Percentiles rank a stretch among this genome's conserved stretches.
These are phyloP conservation scores for Oreochromis spilurus DNA, from an alignment of 2,113 vertebrate species.

Conservation along the genomic window DNA sequence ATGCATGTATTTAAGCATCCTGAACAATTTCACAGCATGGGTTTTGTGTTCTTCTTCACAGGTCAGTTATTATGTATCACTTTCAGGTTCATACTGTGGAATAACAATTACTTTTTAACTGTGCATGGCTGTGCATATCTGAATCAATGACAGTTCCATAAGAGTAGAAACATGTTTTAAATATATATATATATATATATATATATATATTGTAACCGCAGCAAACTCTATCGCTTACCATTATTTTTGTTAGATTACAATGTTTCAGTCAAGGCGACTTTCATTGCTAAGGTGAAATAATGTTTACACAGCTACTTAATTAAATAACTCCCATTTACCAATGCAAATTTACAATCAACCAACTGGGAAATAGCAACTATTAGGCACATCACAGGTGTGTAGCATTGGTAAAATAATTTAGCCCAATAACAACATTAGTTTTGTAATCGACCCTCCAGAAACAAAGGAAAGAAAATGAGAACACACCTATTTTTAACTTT, in stretches of 20 bases:
- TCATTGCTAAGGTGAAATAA: not conserved
- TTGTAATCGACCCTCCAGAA: not conserved
- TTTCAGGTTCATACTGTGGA: not conserved
- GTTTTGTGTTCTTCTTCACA: not conserved
- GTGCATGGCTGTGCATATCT: not conserved
- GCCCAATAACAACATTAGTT: not conserved
- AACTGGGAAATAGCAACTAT: not conserved
- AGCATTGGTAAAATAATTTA: not conserved
- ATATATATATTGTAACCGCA: not conserved
- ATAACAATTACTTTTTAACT: not conserved
- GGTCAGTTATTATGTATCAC: rapidly evolving
- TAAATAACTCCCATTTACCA: rapidly evolving
- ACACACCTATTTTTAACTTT: not conserved
- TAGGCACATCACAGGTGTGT: not conserved
- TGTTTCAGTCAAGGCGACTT: not conserved
- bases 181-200: no score
- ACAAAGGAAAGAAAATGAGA: not conserved
- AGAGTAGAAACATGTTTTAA: not conserved
- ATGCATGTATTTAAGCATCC: rapidly evolving
- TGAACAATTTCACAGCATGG: no score
- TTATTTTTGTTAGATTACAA: rapidly evolving
- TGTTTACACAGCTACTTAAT: not conserved
- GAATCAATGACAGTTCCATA: not conserved
- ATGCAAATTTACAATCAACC: rapidly evolving
- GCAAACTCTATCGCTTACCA: not conserved